These are phyloP conservation scores for rat (Rattus norvegicus) DNA, from an alignment of 2,113 vertebrate genomes.

Conservation along the genomic window GRCr8 NC_086026.1:90882501-90883000, in stretches of 20 bases:
- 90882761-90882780: background rate
- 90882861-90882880: background rate
- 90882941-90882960: background rate
- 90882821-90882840: background rate
- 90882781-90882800: background rate
- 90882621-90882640: too few relatives aligned
- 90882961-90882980: background rate
- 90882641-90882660: background rate
- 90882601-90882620: too few relatives aligned
- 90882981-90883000: background rate
- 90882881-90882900: conserved; percentile 6
- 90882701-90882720: background rate
- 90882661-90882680: background rate
- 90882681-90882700: background rate
- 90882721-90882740: background rate
- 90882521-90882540: too few relatives aligned
- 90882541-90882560: too few relatives aligned
- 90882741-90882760: background rate
- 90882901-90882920: conserved; percentile 22
- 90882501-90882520: too few relatives aligned
- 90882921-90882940: background rate
- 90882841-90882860: background rate
- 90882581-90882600: too few relatives aligned
- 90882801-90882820: background rate
- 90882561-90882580: too few relatives aligned